Conservation (phyloP, 1,140 invertebrate genomes). For the Octopus sinensis region DNA sequence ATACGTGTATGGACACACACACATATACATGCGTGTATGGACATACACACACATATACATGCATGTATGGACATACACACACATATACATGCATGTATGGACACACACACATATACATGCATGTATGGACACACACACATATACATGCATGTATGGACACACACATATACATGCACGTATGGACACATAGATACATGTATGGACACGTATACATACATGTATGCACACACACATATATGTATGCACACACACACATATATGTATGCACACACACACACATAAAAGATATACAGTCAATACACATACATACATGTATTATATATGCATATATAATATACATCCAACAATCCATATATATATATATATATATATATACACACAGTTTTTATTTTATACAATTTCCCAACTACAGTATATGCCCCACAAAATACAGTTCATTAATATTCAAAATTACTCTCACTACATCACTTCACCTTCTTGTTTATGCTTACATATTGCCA, state of each 20-base stretch:
- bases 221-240: neutral
- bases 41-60: constrained; percentile 23
- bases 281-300: neutral
- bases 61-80: constrained; percentile 15
- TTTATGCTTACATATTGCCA: too few species aligned
- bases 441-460: too few species aligned
- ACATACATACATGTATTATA: neutral
- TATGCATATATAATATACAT: too few species aligned
- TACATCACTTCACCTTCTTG: too few species aligned
- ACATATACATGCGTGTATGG: constrained; percentile 12
- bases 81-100: constrained; percentile 13
- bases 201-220: neutral
- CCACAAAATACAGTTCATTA: too few species aligned
- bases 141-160: neutral
- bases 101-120: constrained; percentile 3
- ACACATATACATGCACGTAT: neutral
- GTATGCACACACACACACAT: neutral
- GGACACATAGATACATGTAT: neutral
- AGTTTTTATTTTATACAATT: too few species aligned
- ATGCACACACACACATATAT: neutral
- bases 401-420: too few species aligned
- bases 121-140: neutral
- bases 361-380: too few species aligned
- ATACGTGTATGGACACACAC: neutral
- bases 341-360: too few species aligned